These are phyloP conservation scores for Xanthorhoe designata DNA, from an alignment of 2,888 invertebrate genomes.

Conservation along the genomic window DNA sequence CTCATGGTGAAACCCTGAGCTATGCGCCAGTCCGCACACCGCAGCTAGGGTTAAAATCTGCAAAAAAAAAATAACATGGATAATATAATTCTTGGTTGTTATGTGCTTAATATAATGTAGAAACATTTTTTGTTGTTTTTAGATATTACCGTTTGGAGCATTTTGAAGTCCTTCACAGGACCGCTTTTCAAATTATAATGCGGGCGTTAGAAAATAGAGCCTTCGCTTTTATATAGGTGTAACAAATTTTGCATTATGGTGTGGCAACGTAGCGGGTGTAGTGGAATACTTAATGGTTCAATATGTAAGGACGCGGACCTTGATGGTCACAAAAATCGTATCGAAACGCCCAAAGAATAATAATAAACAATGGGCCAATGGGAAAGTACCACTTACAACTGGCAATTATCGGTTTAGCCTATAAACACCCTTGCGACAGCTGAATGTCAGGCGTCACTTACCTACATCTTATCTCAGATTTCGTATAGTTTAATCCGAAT, in stretches of 20 bases:
- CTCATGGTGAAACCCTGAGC: constrained; percentile 63
- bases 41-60: constrained; percentile 64
- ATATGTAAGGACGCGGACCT: constrained; percentile 82
- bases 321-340: constrained; percentile 83
- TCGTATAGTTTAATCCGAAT: constrained; percentile 14
- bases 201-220: constrained; percentile 75
- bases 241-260: constrained; percentile 83
- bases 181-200: constrained; percentile 76
- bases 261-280: constrained; percentile 77
- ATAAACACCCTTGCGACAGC: constrained; percentile 48
- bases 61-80: constrained; percentile 44
- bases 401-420: constrained; percentile 56
- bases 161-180: constrained; percentile 64
- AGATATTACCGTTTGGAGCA: constrained; percentile 67
- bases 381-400: constrained; percentile 67
- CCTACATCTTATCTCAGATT: constrained; percentile 5
- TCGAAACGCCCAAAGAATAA: constrained; percentile 81
- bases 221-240: constrained; percentile 84
- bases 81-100: background rate
- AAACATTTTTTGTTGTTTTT: constrained; percentile 3
- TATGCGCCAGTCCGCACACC: constrained; percentile 58
- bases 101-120: background rate
- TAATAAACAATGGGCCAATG: constrained; percentile 71
- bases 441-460: constrained; percentile 25
- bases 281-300: constrained; percentile 81